Evolutionary conservation across 2,113 vertebrate species (phyloP).

Genomic region (Nothocercus nigrocapillus): DNA sequence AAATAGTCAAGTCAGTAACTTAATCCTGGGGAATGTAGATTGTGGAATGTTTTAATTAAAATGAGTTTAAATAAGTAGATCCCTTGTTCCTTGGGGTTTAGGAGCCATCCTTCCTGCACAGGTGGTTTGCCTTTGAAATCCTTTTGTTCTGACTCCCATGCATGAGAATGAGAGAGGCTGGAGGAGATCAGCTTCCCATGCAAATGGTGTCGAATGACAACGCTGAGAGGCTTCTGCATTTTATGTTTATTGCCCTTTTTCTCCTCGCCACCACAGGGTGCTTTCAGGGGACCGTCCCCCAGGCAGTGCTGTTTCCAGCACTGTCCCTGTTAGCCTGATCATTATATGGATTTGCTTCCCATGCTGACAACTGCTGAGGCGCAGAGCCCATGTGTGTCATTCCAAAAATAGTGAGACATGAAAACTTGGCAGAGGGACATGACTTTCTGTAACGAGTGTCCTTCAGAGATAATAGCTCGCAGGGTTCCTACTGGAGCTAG

Average conservation of each 20-base stretch:
- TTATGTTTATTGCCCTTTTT: conserved; percentile 48
- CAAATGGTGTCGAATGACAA: background rate
- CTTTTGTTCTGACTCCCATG: conserved; percentile 25
- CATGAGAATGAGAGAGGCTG: conserved; percentile 35
- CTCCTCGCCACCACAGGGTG: background rate
- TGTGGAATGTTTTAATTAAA: conserved; percentile 68
- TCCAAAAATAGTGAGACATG: conserved; percentile 55
- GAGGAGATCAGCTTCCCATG: conserved; percentile 23
- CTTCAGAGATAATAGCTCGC: conserved; percentile 25
- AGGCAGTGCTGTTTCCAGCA: background rate
- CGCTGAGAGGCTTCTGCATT: background rate
- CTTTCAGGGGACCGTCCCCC: conserved; percentile 17
- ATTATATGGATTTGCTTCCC: conserved; percentile 45
- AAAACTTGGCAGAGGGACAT: background rate
- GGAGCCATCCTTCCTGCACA: conserved; percentile 25
- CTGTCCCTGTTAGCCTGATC: conserved; percentile 23
- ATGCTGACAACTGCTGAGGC: background rate
- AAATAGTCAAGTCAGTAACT: conserved; percentile 12
- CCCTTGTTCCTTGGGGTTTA: background rate
- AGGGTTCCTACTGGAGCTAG: background rate
- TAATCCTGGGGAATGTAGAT: conserved; percentile 29
- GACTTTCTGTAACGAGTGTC: conserved; percentile 37
- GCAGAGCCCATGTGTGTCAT: background rate
- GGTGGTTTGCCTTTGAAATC: conserved; percentile 56
- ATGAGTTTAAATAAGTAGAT: conserved; percentile 13